Base-by-base conservation (phyloP, 2,888 invertebrate genomes). In the Brachyptera risi region DNA sequence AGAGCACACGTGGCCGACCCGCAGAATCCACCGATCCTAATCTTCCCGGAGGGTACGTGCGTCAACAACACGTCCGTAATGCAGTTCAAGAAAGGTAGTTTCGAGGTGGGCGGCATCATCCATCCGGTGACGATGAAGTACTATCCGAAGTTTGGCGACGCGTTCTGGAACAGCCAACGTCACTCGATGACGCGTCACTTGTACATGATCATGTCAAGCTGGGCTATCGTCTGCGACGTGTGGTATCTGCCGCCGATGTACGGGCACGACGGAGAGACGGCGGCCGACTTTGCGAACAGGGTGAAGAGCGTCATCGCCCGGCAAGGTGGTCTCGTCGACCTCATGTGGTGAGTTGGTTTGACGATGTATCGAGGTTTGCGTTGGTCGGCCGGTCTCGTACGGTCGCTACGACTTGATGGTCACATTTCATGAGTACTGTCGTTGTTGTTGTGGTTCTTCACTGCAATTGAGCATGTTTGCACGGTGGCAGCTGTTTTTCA, bases 51-150 rank as follows among this genome's bases (percentile, higher is more conserved):
- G 77, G 98, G 99, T 63, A 99, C 99, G 0, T 99, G 99, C 76
- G 99, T 99, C 71, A 99, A 99, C 75, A 99, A 99, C 76, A 99
- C 99, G 0, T 96, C 96, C 0, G 98, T 99, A 5, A 99, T 99
- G 99, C 98, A 98, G 80, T 99, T 99, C 79, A 99, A 99, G 77
- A 99, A 99, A 76, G 99, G 99, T 11, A 96, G 96, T 74, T 99
- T 99, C 74, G 99, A 99, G 82, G 95, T 97, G n/a, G 96, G 93
- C 2, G 91, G 94, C 59, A 88, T 92, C 21, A 93, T 99, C 66
- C 98, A 98, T 77, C 99, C 99, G 0, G 99, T 97, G 5, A 98
- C 99, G 21, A 97, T 99, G 70, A 99, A 99, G 83, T 99, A 99
- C 78, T 98, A 99, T 80, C 88, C 96, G 0, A 83, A 92, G 59